Conservation (phyloP, 2,797 vertebrate species). For the Trematomus bernacchii region DNA sequence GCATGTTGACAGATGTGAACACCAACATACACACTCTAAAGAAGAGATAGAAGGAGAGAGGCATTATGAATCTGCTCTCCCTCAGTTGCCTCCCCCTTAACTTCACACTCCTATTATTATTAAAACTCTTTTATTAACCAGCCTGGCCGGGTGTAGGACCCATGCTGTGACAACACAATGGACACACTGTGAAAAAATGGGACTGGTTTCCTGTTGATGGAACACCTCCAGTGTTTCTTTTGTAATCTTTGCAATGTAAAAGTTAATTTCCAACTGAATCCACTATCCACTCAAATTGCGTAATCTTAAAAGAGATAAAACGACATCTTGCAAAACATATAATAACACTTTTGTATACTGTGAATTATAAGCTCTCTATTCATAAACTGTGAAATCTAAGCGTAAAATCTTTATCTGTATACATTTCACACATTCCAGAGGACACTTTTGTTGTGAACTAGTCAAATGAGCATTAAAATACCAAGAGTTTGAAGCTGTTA, state of each 20-base stretch:
- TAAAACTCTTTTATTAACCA: conserved; percentile 64
- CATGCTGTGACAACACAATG: conserved; percentile 65
- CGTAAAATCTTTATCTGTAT: conserved; percentile 24
- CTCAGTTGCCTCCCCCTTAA: conserved; percentile 23
- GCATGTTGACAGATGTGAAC: conserved; percentile 58
- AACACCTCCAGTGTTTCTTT: conserved; percentile 34
- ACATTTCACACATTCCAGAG: conserved; percentile 44
- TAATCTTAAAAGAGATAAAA: background rate
- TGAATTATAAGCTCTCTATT: conserved; percentile 2
- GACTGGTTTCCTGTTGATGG: conserved; percentile 46
- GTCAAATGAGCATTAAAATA: conserved; percentile 14
- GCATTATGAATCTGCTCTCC: conserved; percentile 27
- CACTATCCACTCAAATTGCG: background rate
- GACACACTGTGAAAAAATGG: conserved; percentile 44
- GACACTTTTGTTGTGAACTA: conserved; percentile 11
- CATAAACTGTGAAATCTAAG: conserved; percentile 20
- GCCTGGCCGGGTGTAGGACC: conserved; percentile 26
- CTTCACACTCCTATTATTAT: conserved; percentile 57
- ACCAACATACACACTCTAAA: conserved; percentile 36
- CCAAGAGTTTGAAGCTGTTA: conserved; percentile 11
- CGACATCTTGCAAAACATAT: background rate
- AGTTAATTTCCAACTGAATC: conserved; percentile 6
- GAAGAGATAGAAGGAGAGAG: background rate
- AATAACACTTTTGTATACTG: background rate
- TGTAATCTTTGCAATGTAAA: background rate